Conservation (phyloP, 2,888 invertebrate species). For the Stegophylla sp. region DNA sequence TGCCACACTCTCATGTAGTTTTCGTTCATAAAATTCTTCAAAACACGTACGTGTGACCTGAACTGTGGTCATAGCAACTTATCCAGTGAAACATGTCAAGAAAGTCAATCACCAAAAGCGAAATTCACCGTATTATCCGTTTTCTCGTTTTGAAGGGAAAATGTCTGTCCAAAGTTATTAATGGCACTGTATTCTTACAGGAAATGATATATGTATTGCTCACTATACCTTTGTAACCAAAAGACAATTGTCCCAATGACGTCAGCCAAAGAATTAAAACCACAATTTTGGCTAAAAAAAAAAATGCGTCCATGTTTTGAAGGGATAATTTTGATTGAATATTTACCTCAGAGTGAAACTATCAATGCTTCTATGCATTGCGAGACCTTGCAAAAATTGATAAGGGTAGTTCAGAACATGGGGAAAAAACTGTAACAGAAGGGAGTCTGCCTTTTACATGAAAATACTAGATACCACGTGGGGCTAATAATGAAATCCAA, state of each 20-base stretch:
- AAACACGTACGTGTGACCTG: slow-evolving; percentile 18
- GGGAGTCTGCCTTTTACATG: neutral
- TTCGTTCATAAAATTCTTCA: neutral
- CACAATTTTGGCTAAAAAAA: no score
- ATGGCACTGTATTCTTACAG: neutral
- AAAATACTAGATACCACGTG: neutral
- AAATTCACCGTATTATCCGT: neutral
- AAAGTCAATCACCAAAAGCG: slow-evolving; percentile 2
- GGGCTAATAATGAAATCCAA: neutral
- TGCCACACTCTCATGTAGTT: neutral
- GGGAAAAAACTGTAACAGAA: neutral
- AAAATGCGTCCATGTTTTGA: no score
- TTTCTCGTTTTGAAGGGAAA: neutral
- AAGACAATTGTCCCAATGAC: no score
- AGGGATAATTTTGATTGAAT: no score
- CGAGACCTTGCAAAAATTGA: neutral
- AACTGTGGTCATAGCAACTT: neutral
- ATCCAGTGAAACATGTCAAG: slow-evolving; percentile 12
- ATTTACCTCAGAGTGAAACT: neutral
- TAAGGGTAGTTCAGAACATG: neutral
- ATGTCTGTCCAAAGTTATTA: neutral
- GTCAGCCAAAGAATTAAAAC: no score
- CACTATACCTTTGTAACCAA: no score
- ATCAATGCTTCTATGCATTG: neutral
- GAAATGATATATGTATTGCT: no score